Conservation (phyloP, 2,113 vertebrate genomes). For the Arvicanthis niloticus region DNA sequence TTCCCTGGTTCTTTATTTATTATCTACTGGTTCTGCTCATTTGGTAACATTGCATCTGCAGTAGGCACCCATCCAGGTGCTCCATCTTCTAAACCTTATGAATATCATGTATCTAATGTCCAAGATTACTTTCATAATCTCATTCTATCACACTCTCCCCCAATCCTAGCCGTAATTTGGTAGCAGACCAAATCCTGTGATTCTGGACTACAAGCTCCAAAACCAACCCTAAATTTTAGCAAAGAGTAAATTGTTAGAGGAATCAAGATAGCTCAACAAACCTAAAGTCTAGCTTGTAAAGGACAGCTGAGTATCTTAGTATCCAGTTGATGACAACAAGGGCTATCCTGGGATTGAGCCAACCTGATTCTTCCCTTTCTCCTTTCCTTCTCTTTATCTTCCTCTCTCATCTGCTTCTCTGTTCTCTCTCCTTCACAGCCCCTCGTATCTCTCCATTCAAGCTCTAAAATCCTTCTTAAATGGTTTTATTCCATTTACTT, state of each 20-base stretch:
- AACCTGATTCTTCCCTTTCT: background rate
- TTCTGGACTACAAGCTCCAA: background rate
- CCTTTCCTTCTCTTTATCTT: background rate
- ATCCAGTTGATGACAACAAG: background rate
- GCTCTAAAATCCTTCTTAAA: background rate
- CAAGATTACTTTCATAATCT: background rate
- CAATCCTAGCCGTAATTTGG: background rate
- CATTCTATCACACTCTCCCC: background rate
- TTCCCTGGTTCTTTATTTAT: background rate
- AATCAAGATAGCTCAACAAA: background rate
- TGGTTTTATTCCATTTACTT: background rate
- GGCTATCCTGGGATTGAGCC: constrained; percentile 9
- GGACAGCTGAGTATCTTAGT: background rate
- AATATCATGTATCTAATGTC: background rate
- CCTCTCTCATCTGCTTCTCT: background rate
- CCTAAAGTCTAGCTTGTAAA: background rate
- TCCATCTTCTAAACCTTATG: background rate
- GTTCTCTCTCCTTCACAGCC: no score
- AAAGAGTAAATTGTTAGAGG: background rate
- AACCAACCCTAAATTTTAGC: background rate
- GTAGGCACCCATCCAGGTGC: background rate
- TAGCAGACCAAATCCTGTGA: background rate
- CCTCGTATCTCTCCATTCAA: background rate
- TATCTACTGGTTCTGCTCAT: background rate
- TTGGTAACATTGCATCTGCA: background rate